These are phyloP conservation scores for Gorsachius magnificus DNA, from an alignment of 2,797 vertebrate species.

Conservation along the genomic window DNA sequence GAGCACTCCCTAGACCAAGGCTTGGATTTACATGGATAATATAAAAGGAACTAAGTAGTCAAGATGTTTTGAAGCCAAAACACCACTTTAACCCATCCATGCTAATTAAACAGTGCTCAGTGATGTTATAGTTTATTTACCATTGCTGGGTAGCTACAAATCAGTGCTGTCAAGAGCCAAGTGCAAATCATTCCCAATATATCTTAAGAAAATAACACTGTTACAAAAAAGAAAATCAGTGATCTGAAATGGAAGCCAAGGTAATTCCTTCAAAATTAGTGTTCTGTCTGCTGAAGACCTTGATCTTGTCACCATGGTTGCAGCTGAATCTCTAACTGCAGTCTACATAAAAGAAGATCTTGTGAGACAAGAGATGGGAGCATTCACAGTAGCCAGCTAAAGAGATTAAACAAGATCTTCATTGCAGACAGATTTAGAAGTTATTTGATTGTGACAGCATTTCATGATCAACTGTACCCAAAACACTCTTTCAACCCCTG, in stretches of 20 bases:
- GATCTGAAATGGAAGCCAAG: constrained; percentile 22
- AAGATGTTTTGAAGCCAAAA: not conserved
- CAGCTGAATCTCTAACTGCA: constrained; percentile 42
- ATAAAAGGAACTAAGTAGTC: not conserved
- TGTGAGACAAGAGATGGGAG: constrained; percentile 19
- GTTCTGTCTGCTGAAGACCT: constrained; percentile 31
- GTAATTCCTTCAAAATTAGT: constrained; percentile 30
- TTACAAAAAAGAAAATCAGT: not conserved
- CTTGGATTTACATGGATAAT: not conserved
- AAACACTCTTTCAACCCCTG: not conserved
- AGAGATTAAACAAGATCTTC: constrained; percentile 14
- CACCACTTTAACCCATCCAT: not conserved
- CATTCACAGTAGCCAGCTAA: constrained; percentile 3
- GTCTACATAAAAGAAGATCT: constrained; percentile 39
- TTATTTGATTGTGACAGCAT: constrained; percentile 11
- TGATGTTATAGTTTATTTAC: not conserved
- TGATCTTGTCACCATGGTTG: constrained; percentile 67
- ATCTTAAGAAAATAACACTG: not conserved
- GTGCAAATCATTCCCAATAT: not conserved
- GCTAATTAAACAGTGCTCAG: not conserved
- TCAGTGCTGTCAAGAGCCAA: not conserved
- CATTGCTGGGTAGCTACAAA: not conserved
- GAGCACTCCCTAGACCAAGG: not conserved
- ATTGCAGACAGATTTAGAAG: not conserved
- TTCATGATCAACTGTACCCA: not conserved